Evolutionary conservation across 1,140 invertebrate genomes (phyloP).

Genomic region (Drosophila lacertosa): DNA sequence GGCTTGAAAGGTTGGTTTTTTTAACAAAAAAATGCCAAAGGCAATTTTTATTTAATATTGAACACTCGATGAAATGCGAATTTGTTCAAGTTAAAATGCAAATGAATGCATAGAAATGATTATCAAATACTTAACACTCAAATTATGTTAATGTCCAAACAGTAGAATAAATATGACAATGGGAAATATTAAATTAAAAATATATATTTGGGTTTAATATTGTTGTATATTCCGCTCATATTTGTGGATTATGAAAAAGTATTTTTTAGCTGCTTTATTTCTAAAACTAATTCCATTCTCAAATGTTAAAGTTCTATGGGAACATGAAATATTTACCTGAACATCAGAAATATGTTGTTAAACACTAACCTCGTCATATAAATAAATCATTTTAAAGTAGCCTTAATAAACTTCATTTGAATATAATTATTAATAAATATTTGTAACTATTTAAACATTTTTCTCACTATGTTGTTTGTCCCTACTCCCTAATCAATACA

Average conservation of each 20-base stretch:
- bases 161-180: slow-evolving; percentile 4
- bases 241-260: neutral
- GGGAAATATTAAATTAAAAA: neutral
- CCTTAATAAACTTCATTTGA: too few relatives aligned
- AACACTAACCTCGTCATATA: too few relatives aligned
- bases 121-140: slow-evolving; percentile 13
- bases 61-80: slow-evolving; percentile 10
- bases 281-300: neutral
- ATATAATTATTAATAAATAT: too few relatives aligned
- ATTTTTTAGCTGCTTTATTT: too few relatives aligned
- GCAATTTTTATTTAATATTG: neutral
- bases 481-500: too few relatives aligned
- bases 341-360: too few relatives aligned
- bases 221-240: neutral
- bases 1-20: slow-evolving; percentile 11
- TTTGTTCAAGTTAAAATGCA: slow-evolving; percentile 8
- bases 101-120: neutral
- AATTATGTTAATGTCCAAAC: slow-evolving; percentile 14
- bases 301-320: neutral
- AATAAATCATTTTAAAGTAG: too few relatives aligned
- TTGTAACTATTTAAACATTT: too few relatives aligned
- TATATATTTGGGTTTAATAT: neutral
- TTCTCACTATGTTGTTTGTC: too few relatives aligned
- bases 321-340: neutral
- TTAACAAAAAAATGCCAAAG: neutral